Conservation (phyloP, 2,888 invertebrate genomes). For the Thymelicus acteon region DNA sequence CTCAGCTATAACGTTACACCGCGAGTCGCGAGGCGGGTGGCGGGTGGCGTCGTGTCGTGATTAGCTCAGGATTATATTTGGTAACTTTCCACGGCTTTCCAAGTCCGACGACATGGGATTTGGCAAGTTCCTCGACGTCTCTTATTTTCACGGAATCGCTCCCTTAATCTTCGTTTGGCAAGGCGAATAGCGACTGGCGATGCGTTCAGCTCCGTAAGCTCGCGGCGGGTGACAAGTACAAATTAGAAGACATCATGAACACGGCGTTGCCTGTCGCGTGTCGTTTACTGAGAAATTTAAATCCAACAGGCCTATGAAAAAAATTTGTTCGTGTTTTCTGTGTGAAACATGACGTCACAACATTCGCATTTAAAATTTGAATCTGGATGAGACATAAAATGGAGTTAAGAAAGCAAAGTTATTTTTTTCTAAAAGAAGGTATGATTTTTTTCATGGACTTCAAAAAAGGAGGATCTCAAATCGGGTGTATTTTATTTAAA, state of each 20-base stretch:
- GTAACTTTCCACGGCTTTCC: slow-evolving; percentile 43
- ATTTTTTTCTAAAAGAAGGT: too few species aligned
- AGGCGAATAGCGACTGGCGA: not conserved
- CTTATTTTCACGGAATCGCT: slow-evolving; percentile 33
- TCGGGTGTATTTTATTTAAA: too few species aligned
- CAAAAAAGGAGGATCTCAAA: too few species aligned
- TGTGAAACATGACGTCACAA: not conserved
- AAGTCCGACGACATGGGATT: slow-evolving; percentile 29
- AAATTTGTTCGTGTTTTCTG: not conserved
- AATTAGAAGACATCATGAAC: slow-evolving; percentile 27
- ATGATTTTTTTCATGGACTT: too few species aligned
- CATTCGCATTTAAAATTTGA: not conserved
- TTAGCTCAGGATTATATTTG: slow-evolving; percentile 37
- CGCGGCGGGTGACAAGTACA: slow-evolving; percentile 9
- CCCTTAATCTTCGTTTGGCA: slow-evolving; percentile 37
- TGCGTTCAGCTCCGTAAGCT: slow-evolving; percentile 11
- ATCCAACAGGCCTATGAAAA: not conserved
- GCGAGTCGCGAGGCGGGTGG: slow-evolving; percentile 6
- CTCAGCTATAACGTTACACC: slow-evolving; percentile 40
- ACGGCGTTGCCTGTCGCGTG: not conserved
- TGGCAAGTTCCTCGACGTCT: slow-evolving; percentile 30
- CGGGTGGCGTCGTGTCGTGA: slow-evolving; percentile 19
- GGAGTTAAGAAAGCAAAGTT: too few species aligned
- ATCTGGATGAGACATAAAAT: too few species aligned
- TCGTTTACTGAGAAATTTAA: slow-evolving; percentile 6